Evolutionary conservation across 2,888 invertebrate species (phyloP).

Genomic region (Mythimna ferrago): DNA sequence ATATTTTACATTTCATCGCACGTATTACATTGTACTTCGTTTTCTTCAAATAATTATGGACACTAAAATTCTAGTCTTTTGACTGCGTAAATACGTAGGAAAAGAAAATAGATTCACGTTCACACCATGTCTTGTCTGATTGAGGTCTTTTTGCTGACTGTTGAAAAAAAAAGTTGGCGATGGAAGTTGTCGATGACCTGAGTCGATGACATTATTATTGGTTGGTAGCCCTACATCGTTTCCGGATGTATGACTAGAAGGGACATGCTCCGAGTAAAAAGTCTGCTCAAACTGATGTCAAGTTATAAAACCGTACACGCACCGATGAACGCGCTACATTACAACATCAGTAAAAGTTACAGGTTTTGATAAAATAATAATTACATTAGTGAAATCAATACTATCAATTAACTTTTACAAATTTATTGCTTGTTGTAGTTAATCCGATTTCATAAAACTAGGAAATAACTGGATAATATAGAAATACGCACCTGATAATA

Average conservation of each 20-base stretch:
- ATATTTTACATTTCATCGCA: constrained; percentile 69
- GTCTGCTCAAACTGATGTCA: constrained; percentile 5
- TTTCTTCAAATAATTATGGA: constrained; percentile 34
- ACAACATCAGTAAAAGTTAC: background rate
- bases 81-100: constrained; percentile 62
- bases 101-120: constrained; percentile 68
- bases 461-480: background rate
- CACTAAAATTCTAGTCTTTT: constrained; percentile 58
- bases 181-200: constrained; percentile 62
- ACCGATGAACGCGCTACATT: background rate
- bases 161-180: constrained; percentile 66
- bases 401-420: no score
- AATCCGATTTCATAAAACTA: background rate
- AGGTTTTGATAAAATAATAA: background rate
- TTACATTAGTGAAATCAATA: background rate
- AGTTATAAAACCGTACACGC: constrained; percentile 4
- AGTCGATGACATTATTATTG: constrained; percentile 61
- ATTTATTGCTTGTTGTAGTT: background rate
- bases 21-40: constrained; percentile 47
- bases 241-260: constrained; percentile 57
- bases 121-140: constrained; percentile 83
- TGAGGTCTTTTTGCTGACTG: constrained; percentile 75
- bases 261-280: constrained; percentile 20
- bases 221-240: constrained; percentile 63
- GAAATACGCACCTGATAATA: constrained; percentile 40